Evolutionary conservation across 2,113 vertebrate species (phyloP).

Genomic region (Eulemur rufifrons): DNA sequence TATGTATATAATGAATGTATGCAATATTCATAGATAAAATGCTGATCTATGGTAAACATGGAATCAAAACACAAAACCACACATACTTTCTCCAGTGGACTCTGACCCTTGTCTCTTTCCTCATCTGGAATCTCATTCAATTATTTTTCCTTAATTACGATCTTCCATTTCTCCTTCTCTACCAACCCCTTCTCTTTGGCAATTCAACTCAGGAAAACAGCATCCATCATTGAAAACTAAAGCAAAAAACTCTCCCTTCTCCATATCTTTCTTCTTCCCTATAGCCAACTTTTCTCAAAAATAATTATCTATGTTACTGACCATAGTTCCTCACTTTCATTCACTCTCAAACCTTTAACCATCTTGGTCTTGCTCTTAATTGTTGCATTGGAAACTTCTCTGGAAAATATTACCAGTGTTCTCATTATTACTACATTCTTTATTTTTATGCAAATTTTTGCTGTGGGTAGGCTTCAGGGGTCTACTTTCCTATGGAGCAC

Average conservation of each 20-base stretch:
- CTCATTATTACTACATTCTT: neutral
- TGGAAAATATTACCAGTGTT: neutral
- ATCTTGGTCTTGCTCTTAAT: neutral
- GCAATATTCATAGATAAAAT: neutral
- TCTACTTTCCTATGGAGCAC: neutral
- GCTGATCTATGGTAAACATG: neutral
- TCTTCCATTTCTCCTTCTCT: neutral
- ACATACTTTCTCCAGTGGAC: neutral
- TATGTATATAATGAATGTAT: neutral
- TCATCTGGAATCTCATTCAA: fast-evolving
- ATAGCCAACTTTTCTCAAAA: neutral
- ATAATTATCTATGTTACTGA: neutral
- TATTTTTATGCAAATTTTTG: neutral
- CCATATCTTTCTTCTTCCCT: neutral
- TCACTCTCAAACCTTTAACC: neutral
- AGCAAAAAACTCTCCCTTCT: neutral
- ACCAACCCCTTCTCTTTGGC: neutral
- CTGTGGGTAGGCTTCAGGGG: neutral
- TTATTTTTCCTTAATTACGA: neutral
- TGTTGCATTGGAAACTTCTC: neutral
- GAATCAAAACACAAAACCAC: neutral
- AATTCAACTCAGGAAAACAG: neutral
- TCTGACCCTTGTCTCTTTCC: neutral
- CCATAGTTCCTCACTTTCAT: neutral
- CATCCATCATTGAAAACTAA: neutral